Evolutionary conservation across 2,888 invertebrate genomes (phyloP).

Genomic region (Neria commutata): DNA sequence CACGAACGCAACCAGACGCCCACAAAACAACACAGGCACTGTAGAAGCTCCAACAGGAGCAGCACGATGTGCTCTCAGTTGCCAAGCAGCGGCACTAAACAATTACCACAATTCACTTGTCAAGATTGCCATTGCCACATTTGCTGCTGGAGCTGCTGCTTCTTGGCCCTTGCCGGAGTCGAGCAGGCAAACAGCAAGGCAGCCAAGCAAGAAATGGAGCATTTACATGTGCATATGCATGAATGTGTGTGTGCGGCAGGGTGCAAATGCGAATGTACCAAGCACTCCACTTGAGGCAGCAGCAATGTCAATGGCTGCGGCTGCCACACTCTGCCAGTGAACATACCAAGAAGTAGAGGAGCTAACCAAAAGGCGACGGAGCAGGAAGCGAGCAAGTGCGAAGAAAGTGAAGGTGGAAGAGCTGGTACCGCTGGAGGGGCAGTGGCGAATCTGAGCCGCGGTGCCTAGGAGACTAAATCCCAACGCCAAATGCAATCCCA

Average conservation of each 20-base stretch:
- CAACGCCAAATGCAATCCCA: no score
- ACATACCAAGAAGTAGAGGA: neutral
- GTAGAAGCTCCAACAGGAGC: no score
- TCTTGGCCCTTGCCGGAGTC: neutral
- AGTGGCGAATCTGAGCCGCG: no score
- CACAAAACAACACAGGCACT: neutral
- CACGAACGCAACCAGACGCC: neutral
- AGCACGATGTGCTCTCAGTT: no score
- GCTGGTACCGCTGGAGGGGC: no score
- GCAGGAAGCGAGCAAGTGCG: neutral
- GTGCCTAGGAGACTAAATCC: no score
- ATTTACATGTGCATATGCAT: no score
- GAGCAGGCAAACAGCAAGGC: neutral
- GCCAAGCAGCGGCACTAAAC: constrained; percentile 4
- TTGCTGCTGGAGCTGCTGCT: neutral
- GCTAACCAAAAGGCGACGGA: neutral
- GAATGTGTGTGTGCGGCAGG: no score
- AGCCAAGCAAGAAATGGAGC: no score
- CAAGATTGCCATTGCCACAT: constrained; percentile 12
- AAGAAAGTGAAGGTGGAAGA: neutral
- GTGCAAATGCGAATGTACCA: no score
- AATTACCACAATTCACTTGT: constrained; percentile 20
- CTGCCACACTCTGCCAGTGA: neutral
- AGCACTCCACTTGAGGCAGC: neutral
- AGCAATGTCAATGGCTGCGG: neutral